These are phyloP conservation scores for Oreochromis grahami DNA, from an alignment of 2,797 vertebrate species.

Conservation along the genomic window DNA sequence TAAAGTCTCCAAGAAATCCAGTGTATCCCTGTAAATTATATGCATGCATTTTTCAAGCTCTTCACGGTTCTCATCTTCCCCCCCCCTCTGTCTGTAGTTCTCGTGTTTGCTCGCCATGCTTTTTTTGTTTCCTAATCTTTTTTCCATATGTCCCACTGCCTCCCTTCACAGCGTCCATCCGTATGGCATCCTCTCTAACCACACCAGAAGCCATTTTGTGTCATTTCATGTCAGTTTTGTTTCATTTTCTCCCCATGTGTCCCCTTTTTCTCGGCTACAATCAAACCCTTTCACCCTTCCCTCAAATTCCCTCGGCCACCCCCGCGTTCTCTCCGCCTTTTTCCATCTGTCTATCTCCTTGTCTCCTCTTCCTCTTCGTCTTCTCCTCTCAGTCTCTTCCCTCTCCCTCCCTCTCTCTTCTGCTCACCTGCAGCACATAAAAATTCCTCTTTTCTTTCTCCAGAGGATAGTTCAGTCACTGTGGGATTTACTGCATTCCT, in stretches of 20 bases:
- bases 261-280: slow-evolving; percentile 54
- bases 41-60: slow-evolving; percentile 1
- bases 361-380: slow-evolving; percentile 23
- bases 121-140: slow-evolving; percentile 38
- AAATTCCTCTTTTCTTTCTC: slow-evolving; percentile 84
- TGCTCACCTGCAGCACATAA: slow-evolving; percentile 87
- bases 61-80: slow-evolving; percentile 19
- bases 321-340: slow-evolving; percentile 60
- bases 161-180: slow-evolving; percentile 5
- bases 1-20: neutral
- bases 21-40: slow-evolving; percentile 36
- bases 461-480: slow-evolving; percentile 76
- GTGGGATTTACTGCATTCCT: slow-evolving; percentile 82
- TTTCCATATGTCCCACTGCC: slow-evolving; percentile 42
- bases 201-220: slow-evolving; percentile 30
- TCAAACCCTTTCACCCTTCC: slow-evolving; percentile 66
- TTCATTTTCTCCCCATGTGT: slow-evolving; percentile 55
- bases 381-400: slow-evolving; percentile 12
- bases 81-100: neutral
- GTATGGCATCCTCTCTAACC: slow-evolving; percentile 18
- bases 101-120: slow-evolving; percentile 9
- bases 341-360: slow-evolving; percentile 63
- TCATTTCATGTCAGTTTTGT: slow-evolving; percentile 50
- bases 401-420: slow-evolving; percentile 59
- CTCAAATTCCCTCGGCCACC: slow-evolving; percentile 67